These are phyloP conservation scores for Xestobium rufovillosum DNA, from an alignment of 2,888 invertebrate genomes.

Conservation along the genomic window DNA sequence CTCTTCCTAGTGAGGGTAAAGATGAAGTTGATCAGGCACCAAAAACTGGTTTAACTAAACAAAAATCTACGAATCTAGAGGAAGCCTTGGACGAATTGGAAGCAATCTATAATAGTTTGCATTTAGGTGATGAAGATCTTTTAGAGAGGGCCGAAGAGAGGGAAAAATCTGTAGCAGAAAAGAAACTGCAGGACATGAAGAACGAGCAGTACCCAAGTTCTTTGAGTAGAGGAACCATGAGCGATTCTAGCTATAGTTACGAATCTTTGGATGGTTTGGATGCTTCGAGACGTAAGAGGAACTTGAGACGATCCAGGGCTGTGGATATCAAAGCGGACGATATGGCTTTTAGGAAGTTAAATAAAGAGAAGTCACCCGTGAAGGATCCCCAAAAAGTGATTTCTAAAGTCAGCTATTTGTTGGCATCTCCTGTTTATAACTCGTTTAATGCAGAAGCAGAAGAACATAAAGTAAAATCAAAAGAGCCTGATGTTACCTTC, in stretches of 20 bases:
- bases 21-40: slow-evolving; percentile 40
- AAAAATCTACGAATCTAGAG: slow-evolving; percentile 73
- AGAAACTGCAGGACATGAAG: slow-evolving; percentile 27
- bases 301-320: slow-evolving; percentile 42
- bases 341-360: slow-evolving; percentile 70
- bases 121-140: slow-evolving; percentile 76
- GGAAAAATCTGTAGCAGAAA: slow-evolving; percentile 43
- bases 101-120: slow-evolving; percentile 82
- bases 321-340: slow-evolving; percentile 68
- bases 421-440: slow-evolving; percentile 59
- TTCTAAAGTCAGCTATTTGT: slow-evolving; percentile 58
- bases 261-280: slow-evolving; percentile 37
- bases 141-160: slow-evolving; percentile 71
- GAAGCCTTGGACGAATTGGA: slow-evolving; percentile 85
- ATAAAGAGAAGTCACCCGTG: slow-evolving; percentile 51
- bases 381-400: slow-evolving; percentile 44
- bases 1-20: slow-evolving; percentile 18
- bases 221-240: slow-evolving; percentile 35
- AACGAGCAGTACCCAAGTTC: slow-evolving; percentile 28
- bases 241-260: slow-evolving; percentile 41
- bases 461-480: slow-evolving; percentile 33
- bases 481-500: slow-evolving; percentile 72
- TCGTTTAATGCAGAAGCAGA: slow-evolving; percentile 48
- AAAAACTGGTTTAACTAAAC: slow-evolving; percentile 43
- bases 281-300: slow-evolving; percentile 32